phyloP scores from a whole-genome alignment of 2,888 invertebrate genomes.

The Aphrophora alni region DNA sequence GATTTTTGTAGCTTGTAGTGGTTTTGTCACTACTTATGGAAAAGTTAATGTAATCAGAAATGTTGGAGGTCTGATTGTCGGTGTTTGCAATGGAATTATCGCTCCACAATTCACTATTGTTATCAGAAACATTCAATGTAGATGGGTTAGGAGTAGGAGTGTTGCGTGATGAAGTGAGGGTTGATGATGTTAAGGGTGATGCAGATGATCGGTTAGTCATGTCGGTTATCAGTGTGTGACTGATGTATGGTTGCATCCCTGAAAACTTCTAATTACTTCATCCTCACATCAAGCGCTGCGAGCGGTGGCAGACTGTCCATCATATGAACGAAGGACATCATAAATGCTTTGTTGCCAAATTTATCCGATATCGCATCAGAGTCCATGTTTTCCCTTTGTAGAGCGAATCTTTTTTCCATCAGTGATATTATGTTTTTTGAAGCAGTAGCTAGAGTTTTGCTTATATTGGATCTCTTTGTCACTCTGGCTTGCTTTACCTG shows the following conservation, averaged over 20 bases:
- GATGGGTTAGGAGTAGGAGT: no score
- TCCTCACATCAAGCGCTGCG: not conserved
- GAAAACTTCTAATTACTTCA: constrained; percentile 2
- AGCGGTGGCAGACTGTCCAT: constrained; percentile 23
- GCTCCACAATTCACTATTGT: no score
- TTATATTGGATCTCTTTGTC: constrained; percentile 2
- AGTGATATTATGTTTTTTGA: constrained; percentile 17
- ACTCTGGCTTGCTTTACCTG: constrained; percentile 10
- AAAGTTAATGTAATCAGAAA: no score
- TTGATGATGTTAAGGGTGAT: no score
- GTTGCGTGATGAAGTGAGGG: no score
- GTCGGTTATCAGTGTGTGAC: no score
- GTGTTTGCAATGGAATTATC: no score
- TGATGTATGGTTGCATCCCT: not conserved
- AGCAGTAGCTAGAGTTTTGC: not conserved
- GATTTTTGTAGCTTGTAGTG: no score
- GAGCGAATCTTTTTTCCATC: constrained; percentile 10
- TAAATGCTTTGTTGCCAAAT: constrained; percentile 17
- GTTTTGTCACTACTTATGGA: no score
- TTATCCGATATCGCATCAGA: not conserved
- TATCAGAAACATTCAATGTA: no score
- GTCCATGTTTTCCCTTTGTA: constrained; percentile 10
- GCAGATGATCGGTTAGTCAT: no score
- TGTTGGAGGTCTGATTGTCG: no score
- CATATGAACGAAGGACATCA: constrained; percentile 21